Conservation (phyloP, 1,140 invertebrate species). For the Tetramorium parvispinum region DNA sequence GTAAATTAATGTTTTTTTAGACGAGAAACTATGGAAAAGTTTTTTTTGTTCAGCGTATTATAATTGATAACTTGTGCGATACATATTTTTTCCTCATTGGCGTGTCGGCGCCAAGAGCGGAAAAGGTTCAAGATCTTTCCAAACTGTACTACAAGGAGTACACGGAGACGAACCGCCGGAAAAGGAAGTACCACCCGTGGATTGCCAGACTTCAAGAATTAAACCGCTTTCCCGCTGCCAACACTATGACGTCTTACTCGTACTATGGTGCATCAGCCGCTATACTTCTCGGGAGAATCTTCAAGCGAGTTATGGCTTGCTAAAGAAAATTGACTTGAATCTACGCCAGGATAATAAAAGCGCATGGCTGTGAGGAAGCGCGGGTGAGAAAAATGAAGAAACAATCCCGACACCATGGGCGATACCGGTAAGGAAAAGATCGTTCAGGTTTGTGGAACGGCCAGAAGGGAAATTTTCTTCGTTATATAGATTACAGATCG, state of each 20-base stretch:
- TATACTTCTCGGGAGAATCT: constrained; percentile 61
- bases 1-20: not conserved
- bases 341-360: constrained; percentile 82
- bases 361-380: constrained; percentile 64
- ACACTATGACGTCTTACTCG: constrained; percentile 62
- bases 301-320: constrained; percentile 77
- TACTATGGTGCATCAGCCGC: constrained; percentile 56
- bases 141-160: constrained; percentile 28
- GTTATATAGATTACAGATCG: constrained; percentile 43
- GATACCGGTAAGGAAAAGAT: constrained; percentile 49
- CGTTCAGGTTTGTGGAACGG: not conserved
- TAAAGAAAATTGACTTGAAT: constrained; percentile 85
- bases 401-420: constrained; percentile 49
- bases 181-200: constrained; percentile 68
- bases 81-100: constrained; percentile 65
- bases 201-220: constrained; percentile 76
- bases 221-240: constrained; percentile 74
- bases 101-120: constrained; percentile 62
- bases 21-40: not conserved
- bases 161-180: constrained; percentile 26
- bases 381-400: constrained; percentile 69
- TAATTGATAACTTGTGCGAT: constrained; percentile 70
- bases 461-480: constrained; percentile 3
- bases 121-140: constrained; percentile 28
- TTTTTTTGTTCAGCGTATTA: not conserved